phyloP scores from a whole-genome alignment of 1,140 invertebrate species.

The Ctenoplectra terminalis region DNA sequence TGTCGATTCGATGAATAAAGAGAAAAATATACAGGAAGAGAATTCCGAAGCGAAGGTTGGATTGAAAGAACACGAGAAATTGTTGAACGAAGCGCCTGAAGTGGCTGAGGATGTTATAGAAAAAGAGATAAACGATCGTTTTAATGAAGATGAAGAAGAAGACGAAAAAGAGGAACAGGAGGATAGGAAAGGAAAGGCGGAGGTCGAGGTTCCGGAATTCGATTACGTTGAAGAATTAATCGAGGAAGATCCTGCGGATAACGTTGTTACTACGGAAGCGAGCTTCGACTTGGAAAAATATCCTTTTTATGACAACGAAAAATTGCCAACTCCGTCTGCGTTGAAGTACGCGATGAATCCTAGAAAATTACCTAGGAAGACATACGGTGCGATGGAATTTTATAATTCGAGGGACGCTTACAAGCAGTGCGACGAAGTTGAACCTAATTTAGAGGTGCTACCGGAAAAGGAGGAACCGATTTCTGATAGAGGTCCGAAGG shows the following conservation, averaged over 20 bases:
- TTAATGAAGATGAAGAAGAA: slow-evolving; percentile 50
- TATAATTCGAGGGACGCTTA: slow-evolving; percentile 81
- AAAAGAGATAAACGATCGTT: slow-evolving; percentile 73
- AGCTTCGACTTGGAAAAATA: slow-evolving; percentile 78
- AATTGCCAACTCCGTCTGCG: slow-evolving; percentile 72
- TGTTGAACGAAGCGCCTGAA: slow-evolving; percentile 68
- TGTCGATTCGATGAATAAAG: slow-evolving; percentile 61
- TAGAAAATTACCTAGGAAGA: slow-evolving; percentile 79
- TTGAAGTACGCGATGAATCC: slow-evolving; percentile 82
- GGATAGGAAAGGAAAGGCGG: slow-evolving; percentile 45
- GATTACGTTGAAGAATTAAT: slow-evolving; percentile 66
- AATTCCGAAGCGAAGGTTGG: too few relatives aligned
- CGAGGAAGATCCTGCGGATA: slow-evolving; percentile 49
- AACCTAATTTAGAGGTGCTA: slow-evolving; percentile 75
- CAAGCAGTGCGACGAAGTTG: slow-evolving; percentile 79
- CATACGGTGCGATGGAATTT: slow-evolving; percentile 83
- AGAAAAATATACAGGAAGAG: not conserved
- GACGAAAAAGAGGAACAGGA: slow-evolving; percentile 45
- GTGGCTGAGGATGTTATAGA: slow-evolving; percentile 68
- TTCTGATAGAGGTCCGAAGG: slow-evolving; percentile 70
- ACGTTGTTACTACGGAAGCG: slow-evolving; percentile 38
- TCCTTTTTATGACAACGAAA: slow-evolving; percentile 79
- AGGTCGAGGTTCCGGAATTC: slow-evolving; percentile 74
- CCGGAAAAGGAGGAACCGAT: slow-evolving; percentile 75
- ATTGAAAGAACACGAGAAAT: slow-evolving; percentile 28